A percentile compares a stretch with the other conserved stretches of the same genome.
Conservation (phyloP, 2,888 invertebrate genomes). For the Apocheima hispidaria region DNA sequence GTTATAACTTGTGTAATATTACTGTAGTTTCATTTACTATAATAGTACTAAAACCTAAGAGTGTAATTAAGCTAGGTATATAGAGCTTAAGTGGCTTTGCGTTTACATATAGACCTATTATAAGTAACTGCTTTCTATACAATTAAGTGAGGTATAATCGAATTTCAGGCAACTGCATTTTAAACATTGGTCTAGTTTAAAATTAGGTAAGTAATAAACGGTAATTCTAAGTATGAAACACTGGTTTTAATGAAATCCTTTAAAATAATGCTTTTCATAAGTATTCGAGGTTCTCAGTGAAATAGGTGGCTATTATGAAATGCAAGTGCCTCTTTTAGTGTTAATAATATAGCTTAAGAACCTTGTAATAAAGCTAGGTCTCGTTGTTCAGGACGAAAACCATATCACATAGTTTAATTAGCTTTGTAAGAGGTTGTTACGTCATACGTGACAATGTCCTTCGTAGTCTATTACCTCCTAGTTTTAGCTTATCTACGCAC, state of each 20-base stretch:
- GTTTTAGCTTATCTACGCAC: slow-evolving; percentile 18
- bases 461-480: slow-evolving; percentile 13
- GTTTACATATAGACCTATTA: background rate
- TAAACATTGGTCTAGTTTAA: slow-evolving; percentile 1
- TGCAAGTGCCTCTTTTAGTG: slow-evolving; percentile 4
- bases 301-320: background rate
- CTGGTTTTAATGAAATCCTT: background rate
- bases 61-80: background rate
- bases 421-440: slow-evolving; percentile 13
- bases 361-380: slow-evolving; percentile 2
- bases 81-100: background rate
- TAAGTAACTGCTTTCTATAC: too few species aligned
- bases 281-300: background rate
- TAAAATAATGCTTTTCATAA: too few species aligned
- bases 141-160: background rate
- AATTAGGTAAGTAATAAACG: background rate
- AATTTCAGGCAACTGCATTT: background rate
- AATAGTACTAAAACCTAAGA: slow-evolving; percentile 1
- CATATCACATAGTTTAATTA: slow-evolving; percentile 12
- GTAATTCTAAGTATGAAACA: background rate
- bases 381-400: slow-evolving; percentile 5
- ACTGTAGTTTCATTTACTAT: background rate
- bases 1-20: too few species aligned
- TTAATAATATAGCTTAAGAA: slow-evolving; percentile 8
- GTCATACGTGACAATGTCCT: slow-evolving; percentile 22